Base-by-base conservation (phyloP, 2,797 vertebrate species). In the Knipowitschia caucasica region DNA sequence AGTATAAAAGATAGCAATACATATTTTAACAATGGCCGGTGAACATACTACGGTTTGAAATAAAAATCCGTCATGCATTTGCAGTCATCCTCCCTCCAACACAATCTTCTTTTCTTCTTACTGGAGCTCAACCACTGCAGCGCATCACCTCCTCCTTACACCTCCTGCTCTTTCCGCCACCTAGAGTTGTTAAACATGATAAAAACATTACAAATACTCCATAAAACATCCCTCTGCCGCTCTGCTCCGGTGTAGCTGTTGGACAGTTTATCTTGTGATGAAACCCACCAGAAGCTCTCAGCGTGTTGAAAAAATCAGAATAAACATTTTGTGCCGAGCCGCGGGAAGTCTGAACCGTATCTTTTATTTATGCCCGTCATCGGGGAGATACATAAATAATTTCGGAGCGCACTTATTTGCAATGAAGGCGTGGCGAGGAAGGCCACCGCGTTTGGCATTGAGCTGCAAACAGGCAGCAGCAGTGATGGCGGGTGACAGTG, bases 311-410 rank as follows among this genome's bases (percentile, higher is more conserved):
- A 61, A 43, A 69, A 75, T 75, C 25, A 67, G 65, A 56, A 81
- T 70, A 77, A 84, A 79, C 62, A 11, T 67, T 82, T 75, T 75
- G 64, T 79, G 71, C 56, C 51, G 57, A 78, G 71, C 76, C 57
- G 56, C 15, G n/a, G 69, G 63, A 78, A 58, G 62, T 61, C 50
- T 57, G 56, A 86, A 75, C 62, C 55, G 53, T 71, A 84, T 85
- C 60, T 80, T 83, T 82, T 86, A 80, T 88, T 88, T 88, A 86
- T 85, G 79, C 69, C 67, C 4, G 30, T 56, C 53, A 52, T 78
- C 52, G 39, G 57, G 80, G 66, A 70, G 77, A 84, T 84, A 74
- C 77, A 81, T 84, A 74, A 86, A 85, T 86, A 84, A 87, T 86
- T 84, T 82, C 65, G 8, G 59, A 12, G 11, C 53, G 68, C 60